Evolutionary conservation across 1,140 invertebrate species (phyloP).

Genomic region (Drosophila guanche): DNA sequence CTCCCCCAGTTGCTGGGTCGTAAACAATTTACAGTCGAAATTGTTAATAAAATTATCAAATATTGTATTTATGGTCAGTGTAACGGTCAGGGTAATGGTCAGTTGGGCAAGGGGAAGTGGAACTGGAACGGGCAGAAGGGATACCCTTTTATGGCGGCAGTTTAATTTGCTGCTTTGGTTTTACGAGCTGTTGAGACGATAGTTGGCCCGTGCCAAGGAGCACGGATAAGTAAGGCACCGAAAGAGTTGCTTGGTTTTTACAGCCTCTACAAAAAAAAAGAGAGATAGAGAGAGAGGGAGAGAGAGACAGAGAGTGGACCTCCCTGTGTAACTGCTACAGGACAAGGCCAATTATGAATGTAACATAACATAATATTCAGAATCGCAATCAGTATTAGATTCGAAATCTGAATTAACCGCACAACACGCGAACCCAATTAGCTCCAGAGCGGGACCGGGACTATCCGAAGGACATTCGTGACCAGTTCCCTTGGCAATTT

Average conservation of each 20-base stretch:
- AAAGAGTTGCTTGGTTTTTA: conserved; percentile 7
- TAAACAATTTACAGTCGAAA: conserved; percentile 79
- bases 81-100: conserved; percentile 37
- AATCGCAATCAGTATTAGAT: conserved; percentile 14
- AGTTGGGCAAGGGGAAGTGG: neutral
- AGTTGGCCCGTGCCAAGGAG: conserved; percentile 44
- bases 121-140: neutral
- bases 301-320: no score
- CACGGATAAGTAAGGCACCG: conserved; percentile 27
- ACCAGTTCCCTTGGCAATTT: conserved; percentile 53
- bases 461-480: neutral
- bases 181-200: conserved; percentile 77
- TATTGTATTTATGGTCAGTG: conserved; percentile 77
- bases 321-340: no score
- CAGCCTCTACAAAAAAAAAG: conserved; percentile 5
- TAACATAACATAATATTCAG: conserved; percentile 59
- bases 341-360: conserved; percentile 21
- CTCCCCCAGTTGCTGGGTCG: conserved; percentile 45
- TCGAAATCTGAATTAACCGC: conserved; percentile 60
- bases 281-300: no score
- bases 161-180: conserved; percentile 80
- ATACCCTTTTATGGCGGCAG: conserved; percentile 57
- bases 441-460: conserved; percentile 21
- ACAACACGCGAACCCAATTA: conserved; percentile 60
- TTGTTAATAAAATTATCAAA: conserved; percentile 82